Evolutionary conservation across 92 coral and sea anemone species (phyloP).

Genomic region (Siderastrea siderea): DNA sequence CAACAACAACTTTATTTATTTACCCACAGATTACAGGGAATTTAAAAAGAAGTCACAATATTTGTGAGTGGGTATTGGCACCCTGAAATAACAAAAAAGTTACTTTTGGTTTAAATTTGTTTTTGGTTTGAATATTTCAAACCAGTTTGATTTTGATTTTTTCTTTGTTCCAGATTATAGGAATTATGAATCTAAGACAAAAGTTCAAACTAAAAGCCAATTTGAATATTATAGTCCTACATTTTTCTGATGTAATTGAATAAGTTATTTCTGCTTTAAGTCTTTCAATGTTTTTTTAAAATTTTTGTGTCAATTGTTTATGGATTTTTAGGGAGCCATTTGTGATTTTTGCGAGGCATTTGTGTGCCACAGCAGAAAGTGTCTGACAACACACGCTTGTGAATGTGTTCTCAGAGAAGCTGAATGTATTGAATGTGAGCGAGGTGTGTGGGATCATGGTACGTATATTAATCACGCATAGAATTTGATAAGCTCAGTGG

Average conservation of each 20-base stretch:
- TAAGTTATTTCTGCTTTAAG: too few relatives aligned
- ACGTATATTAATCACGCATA: background rate
- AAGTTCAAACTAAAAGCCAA: too few relatives aligned
- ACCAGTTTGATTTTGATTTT: too few relatives aligned
- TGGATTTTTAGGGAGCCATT: conserved; percentile 88
- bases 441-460: conserved; percentile 99
- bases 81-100: background rate
- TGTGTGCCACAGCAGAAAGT: conserved; percentile 92
- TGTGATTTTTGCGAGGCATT: conserved; percentile 99
- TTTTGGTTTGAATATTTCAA: too few relatives aligned
- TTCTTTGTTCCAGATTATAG: too few relatives aligned
- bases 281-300: background rate
- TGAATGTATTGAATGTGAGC: conserved; percentile 94
- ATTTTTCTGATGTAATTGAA: too few relatives aligned
- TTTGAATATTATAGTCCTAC: too few relatives aligned
- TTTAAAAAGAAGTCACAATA: background rate
- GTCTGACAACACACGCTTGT: conserved; percentile 97
- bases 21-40: background rate
- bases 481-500: background rate
- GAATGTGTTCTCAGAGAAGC: conserved; percentile 89
- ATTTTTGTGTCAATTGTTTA: too few relatives aligned
- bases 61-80: background rate
- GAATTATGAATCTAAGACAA: too few relatives aligned
- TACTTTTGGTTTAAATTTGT: background rate
- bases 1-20: background rate